phyloP scores from a whole-genome alignment of 2,113 vertebrate species.

The Pongo pygmaeus region DNA sequence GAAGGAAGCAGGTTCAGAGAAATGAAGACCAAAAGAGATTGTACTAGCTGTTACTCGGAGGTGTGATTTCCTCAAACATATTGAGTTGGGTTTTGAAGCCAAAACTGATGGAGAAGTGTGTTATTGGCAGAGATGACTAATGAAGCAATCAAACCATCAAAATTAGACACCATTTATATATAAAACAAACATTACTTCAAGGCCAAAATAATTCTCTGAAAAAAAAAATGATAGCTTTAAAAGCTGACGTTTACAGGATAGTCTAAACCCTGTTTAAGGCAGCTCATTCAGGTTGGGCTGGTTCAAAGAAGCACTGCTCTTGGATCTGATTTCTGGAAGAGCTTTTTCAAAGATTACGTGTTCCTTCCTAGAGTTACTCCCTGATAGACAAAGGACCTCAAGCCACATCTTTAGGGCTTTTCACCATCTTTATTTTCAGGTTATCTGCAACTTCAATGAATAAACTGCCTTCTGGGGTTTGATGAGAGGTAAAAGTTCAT shows the following conservation, averaged over 20 bases:
- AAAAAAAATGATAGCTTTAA: neutral
- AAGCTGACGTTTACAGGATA: neutral
- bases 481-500: neutral
- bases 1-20: neutral
- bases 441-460: neutral
- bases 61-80: neutral
- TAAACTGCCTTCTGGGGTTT: neutral
- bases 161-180: neutral
- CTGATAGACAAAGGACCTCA: neutral
- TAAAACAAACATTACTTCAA: conserved; percentile 21
- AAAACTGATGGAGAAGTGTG: neutral
- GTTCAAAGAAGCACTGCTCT: neutral
- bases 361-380: neutral
- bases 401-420: neutral
- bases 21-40: neutral
- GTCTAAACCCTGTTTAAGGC: neutral
- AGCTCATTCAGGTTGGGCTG: neutral
- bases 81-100: neutral
- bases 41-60: neutral
- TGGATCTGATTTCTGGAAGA: neutral
- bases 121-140: conserved; percentile 6
- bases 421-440: neutral
- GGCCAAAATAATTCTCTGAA: neutral
- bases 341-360: neutral
- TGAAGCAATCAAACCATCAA: neutral